phyloP scores from a whole-genome alignment of 1,140 invertebrate species.

The Zeugodacus cucurbitae region DNA sequence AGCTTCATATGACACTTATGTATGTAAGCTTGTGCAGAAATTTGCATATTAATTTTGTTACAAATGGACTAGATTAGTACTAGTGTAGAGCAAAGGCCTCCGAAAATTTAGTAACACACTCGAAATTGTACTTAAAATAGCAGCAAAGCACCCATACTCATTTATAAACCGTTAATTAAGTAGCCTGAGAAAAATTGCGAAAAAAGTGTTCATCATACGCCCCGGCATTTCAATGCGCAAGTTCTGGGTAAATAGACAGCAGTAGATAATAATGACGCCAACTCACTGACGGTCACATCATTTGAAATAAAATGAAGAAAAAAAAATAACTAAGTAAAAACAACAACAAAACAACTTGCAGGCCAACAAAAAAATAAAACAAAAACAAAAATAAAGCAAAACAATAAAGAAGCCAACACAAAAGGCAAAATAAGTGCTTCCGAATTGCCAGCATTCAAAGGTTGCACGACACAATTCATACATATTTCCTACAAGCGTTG shows the following conservation, averaged over 20 bases:
- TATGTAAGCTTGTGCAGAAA: no score
- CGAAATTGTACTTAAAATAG: no score
- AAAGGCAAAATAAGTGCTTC: neutral
- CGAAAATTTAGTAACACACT: no score
- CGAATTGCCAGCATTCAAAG: conserved; percentile 15
- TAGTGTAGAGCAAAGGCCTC: no score
- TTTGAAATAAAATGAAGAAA: neutral
- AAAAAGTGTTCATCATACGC: neutral
- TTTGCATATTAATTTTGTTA: no score
- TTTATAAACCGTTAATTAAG: neutral
- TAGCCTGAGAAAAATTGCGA: neutral
- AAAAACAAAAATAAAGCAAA: neutral
- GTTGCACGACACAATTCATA: neutral
- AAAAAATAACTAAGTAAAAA: neutral
- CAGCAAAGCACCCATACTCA: no score
- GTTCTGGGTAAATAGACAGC: neutral
- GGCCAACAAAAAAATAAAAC: neutral
- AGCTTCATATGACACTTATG: no score
- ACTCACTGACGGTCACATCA: neutral
- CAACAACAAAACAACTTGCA: neutral
- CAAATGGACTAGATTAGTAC: no score
- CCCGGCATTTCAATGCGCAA: neutral
- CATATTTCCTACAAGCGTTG: neutral
- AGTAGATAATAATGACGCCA: neutral
- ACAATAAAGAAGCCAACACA: neutral